These are phyloP conservation scores for Lamprologus sp. DNA, from an alignment of 2,113 vertebrate genomes.

Conservation along the genomic window DNA sequence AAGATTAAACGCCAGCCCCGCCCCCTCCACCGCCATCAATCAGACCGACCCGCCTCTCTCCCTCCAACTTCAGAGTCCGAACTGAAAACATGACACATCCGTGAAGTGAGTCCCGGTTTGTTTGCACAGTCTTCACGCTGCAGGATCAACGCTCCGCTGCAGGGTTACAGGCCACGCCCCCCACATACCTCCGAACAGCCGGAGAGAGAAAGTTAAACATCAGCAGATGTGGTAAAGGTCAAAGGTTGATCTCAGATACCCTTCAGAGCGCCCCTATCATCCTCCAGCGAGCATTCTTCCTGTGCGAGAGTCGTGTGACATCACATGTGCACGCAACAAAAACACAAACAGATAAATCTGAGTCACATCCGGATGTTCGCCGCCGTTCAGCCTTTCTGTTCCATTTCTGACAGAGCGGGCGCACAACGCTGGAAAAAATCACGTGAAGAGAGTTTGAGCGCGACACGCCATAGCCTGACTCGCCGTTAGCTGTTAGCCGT, in stretches of 20 bases:
- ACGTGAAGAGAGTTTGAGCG: conserved; percentile 4
- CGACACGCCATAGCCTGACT: conserved; percentile 20
- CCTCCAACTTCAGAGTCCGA: background rate
- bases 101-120: background rate
- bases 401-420: background rate
- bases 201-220: background rate
- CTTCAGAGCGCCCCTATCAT: background rate
- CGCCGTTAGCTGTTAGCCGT: background rate
- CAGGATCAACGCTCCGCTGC: background rate
- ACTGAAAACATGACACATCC: background rate
- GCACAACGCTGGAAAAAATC: conserved; percentile 4
- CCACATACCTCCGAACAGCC: background rate
- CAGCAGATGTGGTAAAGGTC: background rate
- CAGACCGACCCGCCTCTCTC: background rate
- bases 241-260: background rate
- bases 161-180: background rate
- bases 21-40: conserved; percentile 13
- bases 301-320: background rate
- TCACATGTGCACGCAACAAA: conserved; percentile 9
- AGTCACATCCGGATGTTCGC: background rate
- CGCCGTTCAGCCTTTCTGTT: background rate
- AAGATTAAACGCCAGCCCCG: background rate
- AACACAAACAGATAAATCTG: background rate
- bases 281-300: background rate
- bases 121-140: background rate